phyloP scores from a whole-genome alignment of 1,140 invertebrate species.

The Anoplolepis gracilipes region DNA sequence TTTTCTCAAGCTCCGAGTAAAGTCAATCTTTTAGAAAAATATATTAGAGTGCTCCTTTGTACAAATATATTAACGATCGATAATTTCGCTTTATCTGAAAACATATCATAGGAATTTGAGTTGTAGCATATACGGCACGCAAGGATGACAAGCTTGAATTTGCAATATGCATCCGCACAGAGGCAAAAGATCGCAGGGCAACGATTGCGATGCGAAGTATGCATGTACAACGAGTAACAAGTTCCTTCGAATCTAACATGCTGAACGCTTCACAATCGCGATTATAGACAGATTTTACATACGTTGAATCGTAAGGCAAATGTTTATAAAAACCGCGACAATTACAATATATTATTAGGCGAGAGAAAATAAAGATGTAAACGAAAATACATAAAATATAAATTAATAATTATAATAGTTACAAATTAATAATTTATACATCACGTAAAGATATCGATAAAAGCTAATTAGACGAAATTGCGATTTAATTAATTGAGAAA shows the following conservation, averaged over 20 bases:
- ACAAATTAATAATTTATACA: background rate
- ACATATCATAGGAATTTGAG: background rate
- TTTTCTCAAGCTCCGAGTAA: background rate
- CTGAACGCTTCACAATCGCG: background rate
- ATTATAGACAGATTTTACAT: background rate
- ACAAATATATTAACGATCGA: background rate
- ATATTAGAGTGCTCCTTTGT: background rate
- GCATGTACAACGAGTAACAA: background rate
- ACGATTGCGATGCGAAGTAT: constrained; percentile 25
- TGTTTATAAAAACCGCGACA: background rate
- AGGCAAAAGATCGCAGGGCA: background rate
- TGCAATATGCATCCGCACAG: background rate
- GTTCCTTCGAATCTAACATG: constrained; percentile 10
- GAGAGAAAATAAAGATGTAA: background rate
- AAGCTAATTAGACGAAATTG: background rate
- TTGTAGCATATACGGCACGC: background rate
- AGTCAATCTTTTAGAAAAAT: background rate
- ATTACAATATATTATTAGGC: background rate
- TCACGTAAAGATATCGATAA: background rate
- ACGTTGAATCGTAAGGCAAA: background rate
- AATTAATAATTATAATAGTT: constrained; percentile 1
- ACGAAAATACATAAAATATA: background rate
- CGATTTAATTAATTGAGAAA: background rate
- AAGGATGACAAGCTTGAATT: constrained; percentile 11
- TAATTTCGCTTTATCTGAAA: constrained; percentile 16